phyloP scores from a whole-genome alignment of 2,797 vertebrate genomes.

The Cryptoblepharus egeriae region DNA sequence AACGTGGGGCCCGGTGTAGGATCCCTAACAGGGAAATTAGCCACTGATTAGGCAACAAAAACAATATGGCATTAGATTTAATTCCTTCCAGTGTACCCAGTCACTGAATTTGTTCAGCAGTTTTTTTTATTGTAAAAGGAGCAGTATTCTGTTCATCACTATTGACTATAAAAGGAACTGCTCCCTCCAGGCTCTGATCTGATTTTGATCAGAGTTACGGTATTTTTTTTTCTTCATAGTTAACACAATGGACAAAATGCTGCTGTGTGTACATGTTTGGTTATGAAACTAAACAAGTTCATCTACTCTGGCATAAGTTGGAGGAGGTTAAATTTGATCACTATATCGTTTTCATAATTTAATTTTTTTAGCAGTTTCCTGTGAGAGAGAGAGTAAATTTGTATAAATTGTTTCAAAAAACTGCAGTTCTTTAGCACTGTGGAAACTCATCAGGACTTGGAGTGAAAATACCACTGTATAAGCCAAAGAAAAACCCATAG shows the following conservation, averaged over 20 bases:
- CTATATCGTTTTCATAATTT: background rate
- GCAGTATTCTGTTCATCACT: background rate
- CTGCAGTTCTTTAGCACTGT: background rate
- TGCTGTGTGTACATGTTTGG: background rate
- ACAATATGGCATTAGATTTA: no score
- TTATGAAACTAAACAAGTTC: background rate
- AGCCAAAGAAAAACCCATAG: background rate
- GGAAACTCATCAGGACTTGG: background rate
- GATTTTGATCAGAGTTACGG: background rate
- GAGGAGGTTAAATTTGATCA: background rate
- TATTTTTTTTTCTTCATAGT: background rate
- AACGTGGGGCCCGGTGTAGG: no score
- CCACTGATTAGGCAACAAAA: background rate
- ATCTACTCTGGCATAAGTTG: background rate
- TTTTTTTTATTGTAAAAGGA: background rate
- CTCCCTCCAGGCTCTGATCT: background rate
- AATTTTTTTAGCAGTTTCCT: background rate
- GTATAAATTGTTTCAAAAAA: background rate
- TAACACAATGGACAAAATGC: background rate
- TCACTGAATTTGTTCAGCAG: background rate
- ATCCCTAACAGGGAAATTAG: background rate
- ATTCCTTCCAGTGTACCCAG: background rate
- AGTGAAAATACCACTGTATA: background rate
- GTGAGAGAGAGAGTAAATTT: background rate
- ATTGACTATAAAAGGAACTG: background rate